Conservation (phyloP, 2,888 invertebrate genomes). For the Orchesellides sinensis region DNA sequence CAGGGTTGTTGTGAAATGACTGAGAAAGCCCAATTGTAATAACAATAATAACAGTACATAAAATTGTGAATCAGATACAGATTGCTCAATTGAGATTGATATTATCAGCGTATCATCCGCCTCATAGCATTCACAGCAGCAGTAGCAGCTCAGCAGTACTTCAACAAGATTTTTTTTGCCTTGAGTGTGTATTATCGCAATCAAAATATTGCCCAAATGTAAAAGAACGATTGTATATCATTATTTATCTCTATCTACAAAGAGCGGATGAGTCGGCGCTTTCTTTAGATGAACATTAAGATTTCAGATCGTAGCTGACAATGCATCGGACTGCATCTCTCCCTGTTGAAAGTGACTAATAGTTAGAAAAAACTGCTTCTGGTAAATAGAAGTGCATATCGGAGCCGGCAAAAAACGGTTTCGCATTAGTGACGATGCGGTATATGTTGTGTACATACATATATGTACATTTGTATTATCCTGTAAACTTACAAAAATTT, state of each 20-base stretch:
- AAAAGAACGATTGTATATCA: background rate
- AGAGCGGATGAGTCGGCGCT: constrained; percentile 51
- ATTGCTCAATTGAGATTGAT: constrained; percentile 34
- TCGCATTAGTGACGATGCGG: constrained; percentile 17
- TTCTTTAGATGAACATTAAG: constrained; percentile 27
- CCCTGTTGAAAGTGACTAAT: constrained; percentile 39
- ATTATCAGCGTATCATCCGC: constrained; percentile 45
- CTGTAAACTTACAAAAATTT: too few relatives aligned
- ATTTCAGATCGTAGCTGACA: constrained; percentile 10
- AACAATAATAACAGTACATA: background rate
- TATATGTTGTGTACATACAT: background rate
- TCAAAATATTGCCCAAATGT: background rate
- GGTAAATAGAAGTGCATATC: background rate
- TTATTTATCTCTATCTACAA: constrained; percentile 48
- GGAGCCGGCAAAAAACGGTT: constrained; percentile 11
- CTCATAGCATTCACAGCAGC: constrained; percentile 40
- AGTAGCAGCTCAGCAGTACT: background rate
- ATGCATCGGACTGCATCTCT: constrained; percentile 9
- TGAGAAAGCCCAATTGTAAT: too few relatives aligned
- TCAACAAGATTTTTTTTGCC: background rate
- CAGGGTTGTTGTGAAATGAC: too few relatives aligned
- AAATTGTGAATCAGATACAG: constrained; percentile 27
- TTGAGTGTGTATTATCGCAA: background rate
- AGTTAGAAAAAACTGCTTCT: background rate
- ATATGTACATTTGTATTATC: background rate